Evolutionary conservation across 2,888 invertebrate genomes (phyloP), one percentile per base, ranked within the genome.

Genomic region (Euspilapteryx auroguttella): DNA sequence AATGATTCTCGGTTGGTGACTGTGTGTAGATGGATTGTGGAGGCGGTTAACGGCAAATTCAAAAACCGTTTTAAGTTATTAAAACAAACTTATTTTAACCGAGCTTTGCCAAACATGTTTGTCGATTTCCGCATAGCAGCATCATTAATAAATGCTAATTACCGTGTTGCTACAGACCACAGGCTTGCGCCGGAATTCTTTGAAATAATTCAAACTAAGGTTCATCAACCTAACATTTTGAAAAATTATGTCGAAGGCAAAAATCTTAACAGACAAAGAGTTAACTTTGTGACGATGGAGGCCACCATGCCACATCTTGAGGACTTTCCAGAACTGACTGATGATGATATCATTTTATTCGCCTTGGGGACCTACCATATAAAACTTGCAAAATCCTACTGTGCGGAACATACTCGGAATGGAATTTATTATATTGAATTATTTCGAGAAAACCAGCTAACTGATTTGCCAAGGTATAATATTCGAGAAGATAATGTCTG

Each of bases 351-450:
- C n/a, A 25, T 26, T 13, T 20, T 32, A 21, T 32, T 21, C 23
- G 21, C 27, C 6, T 10, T 27, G 11, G 27, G 33, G 14, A 30
- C 30, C 12, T 30, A 30, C 27, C 30, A 32, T 10, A 10, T 32
- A 17, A 32, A 32, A 33, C 28, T 31, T 13, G 33, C 33, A 15
- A 14, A 22, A 12, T 28, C 28, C 12, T 33, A 33, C 20, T 33
- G 20, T 14, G 12, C 24, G 14, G 27, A 32, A 24, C 33, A 33
- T 29, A 29, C 31, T 9, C 26, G 33, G 15, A 28, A 13, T 23
- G 28, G 33, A 12, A 21, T 23, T 20, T 33, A 27, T 20, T 14
- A 14, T 14, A 32, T 32, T 14, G 32, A 32, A 27, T 20, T 27
- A 23, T 30, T 13, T 14, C n/a, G 9, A n/a, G 14, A 25, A n/a